Evolutionary conservation across 2,888 invertebrate species (phyloP), one percentile per base, ranked within the genome.

Genomic region (Harpalus rubripes): DNA sequence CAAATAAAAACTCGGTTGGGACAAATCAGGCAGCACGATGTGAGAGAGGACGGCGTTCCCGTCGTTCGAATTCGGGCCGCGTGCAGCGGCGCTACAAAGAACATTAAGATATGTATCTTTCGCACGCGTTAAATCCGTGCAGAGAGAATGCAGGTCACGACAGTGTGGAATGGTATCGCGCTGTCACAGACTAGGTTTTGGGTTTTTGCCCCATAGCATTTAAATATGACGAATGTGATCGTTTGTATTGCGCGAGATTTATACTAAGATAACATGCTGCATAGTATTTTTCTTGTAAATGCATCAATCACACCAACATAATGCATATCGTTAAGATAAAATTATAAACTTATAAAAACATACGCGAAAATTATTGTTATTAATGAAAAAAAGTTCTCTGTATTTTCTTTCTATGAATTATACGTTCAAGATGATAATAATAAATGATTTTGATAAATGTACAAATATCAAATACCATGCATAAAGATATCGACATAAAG

Each of bases 91-190:
- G 22, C 56, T 81, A 81, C 65, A 81, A 68, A 81, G 68, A 65
- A 81, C 68, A 81, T 81, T 81, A 81, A 81, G 81, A 81, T 81
- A 81, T 81, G 81, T 68, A 81, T 81, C 81, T 81, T 81, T 81
- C 39, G 81, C 81, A 59, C 44, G 63, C 65, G 81, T 68, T 81
- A 56, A 81, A 65, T 81, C 52, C 68, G 16, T 22, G 6, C 7
- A 18, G 26, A 12, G 68, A 26, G 56, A 81, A 81, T 56, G 68
- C 68, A 52, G 65, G 63, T 68, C 56, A 68, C 63, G 65, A 32
- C 41, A 41, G 63, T 10, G 32, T 18, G 44, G 74, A 44, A n/a
- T 58, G 26, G 59, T 61, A 61, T 80, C 39, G 16, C 59, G 59
- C 39, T 61, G 26, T 52, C 56, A 26, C 22, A 18, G 22, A 78